Percentiles rank a stretch among this genome's conserved stretches.
Evolutionary conservation across 2,113 vertebrate genomes (phyloP).

Genomic region (Erpornis zantholeuca): DNA sequence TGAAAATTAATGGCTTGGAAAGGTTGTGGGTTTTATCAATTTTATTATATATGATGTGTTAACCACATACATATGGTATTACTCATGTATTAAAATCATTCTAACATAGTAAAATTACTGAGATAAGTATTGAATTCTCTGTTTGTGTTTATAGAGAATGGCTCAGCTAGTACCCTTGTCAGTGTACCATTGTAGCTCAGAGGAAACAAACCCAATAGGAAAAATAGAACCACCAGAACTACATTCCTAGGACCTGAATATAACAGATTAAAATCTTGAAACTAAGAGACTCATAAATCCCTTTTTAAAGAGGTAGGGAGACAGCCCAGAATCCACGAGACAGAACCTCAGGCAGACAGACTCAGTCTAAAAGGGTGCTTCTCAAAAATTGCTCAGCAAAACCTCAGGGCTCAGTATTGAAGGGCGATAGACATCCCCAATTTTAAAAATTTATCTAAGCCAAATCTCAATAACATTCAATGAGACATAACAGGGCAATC

Average conservation of each 20-base stretch:
- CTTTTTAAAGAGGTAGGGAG: not conserved
- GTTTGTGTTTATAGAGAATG: not conserved
- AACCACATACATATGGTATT: not conserved
- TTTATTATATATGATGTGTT: not conserved
- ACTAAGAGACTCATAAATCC: not conserved
- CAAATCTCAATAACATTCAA: not conserved
- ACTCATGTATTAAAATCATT: not conserved
- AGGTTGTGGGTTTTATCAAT: not conserved
- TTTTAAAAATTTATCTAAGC: not conserved
- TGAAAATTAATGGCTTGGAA: not conserved
- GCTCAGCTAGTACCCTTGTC: not conserved
- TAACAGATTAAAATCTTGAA: not conserved
- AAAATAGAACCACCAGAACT: not conserved
- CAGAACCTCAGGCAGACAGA: not conserved
- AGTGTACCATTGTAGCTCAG: accelerated
- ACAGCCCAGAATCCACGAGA: not conserved
- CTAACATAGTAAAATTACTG: not conserved
- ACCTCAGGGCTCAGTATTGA: not conserved
- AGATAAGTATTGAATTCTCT: not conserved
- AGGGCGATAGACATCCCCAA: not conserved
- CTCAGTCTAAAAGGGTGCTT: not conserved
- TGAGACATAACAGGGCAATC: not conserved
- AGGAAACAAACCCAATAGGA: not conserved
- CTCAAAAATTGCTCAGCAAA: not conserved
- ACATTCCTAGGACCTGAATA: not conserved